A percentile compares a stretch with the other conserved stretches of the same genome.
These are phyloP conservation scores for Drosophila tsacasi DNA, from an alignment of 1,140 invertebrate species.

Conservation along the genomic window DNA sequence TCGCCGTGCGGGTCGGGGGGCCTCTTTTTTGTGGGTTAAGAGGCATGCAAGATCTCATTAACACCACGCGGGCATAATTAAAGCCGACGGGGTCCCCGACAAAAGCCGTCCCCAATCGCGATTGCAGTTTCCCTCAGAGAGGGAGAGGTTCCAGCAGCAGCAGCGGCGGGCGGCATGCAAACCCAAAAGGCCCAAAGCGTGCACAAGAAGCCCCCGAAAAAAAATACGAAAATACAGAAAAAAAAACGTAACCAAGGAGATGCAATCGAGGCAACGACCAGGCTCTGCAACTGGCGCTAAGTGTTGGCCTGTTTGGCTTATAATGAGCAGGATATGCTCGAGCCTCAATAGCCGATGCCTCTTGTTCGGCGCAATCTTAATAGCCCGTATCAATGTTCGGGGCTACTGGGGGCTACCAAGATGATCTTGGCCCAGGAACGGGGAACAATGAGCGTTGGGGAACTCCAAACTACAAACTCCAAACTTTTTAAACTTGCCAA, in stretches of 20 bases:
- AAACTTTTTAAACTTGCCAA: slow-evolving; percentile 57
- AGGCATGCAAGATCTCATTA: slow-evolving; percentile 81
- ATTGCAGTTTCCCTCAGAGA: slow-evolving; percentile 61
- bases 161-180: slow-evolving; percentile 54
- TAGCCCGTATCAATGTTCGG: slow-evolving; percentile 49
- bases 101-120: slow-evolving; percentile 70
- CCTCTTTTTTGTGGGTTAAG: slow-evolving; percentile 13
- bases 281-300: slow-evolving; percentile 67
- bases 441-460: slow-evolving; percentile 32
- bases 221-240: background rate
- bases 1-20: slow-evolving; percentile 18
- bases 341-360: slow-evolving; percentile 36
- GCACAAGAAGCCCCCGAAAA: slow-evolving; percentile 30
- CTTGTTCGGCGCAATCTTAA: slow-evolving; percentile 52
- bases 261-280: slow-evolving; percentile 73
- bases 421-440: slow-evolving; percentile 21
- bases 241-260: slow-evolving; percentile 47
- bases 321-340: slow-evolving; percentile 66
- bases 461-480: slow-evolving; percentile 33
- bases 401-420: slow-evolving; percentile 7
- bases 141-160: slow-evolving; percentile 33
- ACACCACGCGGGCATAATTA: slow-evolving; percentile 84
- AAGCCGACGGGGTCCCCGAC: slow-evolving; percentile 69
- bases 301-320: slow-evolving; percentile 66
- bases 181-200: slow-evolving; percentile 39